Evolutionary conservation across 2,888 invertebrate species (phyloP).

Genomic region (Drosophila diplacantha): DNA sequence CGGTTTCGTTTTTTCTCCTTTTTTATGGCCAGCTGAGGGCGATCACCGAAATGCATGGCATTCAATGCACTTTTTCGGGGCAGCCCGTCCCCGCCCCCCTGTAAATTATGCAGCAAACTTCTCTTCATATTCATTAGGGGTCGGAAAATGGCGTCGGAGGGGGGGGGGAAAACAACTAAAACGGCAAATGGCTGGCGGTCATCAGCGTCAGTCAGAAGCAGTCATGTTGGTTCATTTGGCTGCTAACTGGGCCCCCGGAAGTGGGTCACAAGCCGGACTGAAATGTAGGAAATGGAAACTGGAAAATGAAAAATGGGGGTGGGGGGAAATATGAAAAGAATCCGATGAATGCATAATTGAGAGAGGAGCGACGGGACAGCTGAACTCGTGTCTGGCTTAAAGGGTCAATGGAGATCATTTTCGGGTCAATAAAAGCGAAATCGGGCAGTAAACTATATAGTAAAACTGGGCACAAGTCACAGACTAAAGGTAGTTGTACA

Average conservation of each 20-base stretch:
- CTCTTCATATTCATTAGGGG: conserved; percentile 67
- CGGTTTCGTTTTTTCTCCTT: not conserved
- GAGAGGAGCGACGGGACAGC: not conserved
- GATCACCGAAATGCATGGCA: conserved; percentile 61
- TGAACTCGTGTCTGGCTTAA: not conserved
- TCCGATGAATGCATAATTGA: conserved; percentile 35
- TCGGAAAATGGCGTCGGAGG: conserved; percentile 11
- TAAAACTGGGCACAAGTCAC: too few relatives aligned
- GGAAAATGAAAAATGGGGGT: not conserved
- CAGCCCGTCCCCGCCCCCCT: not conserved
- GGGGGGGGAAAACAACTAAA: conserved; percentile 6
- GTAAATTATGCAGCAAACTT: conserved; percentile 64
- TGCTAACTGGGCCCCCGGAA: conserved; percentile 17
- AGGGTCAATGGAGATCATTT: not conserved
- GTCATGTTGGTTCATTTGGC: conserved; percentile 30
- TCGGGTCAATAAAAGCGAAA: too few relatives aligned
- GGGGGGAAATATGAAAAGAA: conserved; percentile 20
- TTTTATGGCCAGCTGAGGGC: conserved; percentile 9
- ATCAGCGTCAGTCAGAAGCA: conserved; percentile 20
- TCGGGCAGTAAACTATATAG: too few relatives aligned
- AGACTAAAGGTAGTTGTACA: too few relatives aligned
- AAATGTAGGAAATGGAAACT: not conserved
- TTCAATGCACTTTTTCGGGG: conserved; percentile 56
- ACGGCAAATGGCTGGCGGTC: conserved; percentile 26
- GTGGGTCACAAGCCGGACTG: conserved; percentile 23